Base-by-base conservation (phyloP, 2,113 vertebrate species). In the Eupsittula cactorum region DNA sequence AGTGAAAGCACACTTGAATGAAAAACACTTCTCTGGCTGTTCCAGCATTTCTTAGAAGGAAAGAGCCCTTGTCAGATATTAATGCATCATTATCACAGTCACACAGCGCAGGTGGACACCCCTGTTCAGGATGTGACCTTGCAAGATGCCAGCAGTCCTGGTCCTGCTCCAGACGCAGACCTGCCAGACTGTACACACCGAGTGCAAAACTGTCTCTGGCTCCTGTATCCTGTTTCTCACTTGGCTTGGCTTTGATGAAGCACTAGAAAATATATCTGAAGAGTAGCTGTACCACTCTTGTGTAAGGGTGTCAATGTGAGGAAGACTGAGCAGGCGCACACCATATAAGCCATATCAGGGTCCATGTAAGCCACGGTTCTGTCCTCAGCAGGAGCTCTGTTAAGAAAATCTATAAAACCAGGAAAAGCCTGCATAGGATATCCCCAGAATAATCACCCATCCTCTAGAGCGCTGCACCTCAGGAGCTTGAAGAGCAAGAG, bases 171-270 rank as follows among this genome's bases (percentile, higher is more conserved):
- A 62, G 59, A 62, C 18, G 19, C 90, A 65, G 59, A 65, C 31
- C 41, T 25, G 33, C 18, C 83, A 35, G 28, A 46, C 35, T 67
- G 53, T 46, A 46, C 2, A 2, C 33, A 41, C 7, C 0, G 1
- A 37, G 20, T 7, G 25, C 3, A 7, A 79, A 74, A 57, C 0
- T 19, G 7, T 0, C 64, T n/a, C 78, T 57, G 64, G 59, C 52
- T 64, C 59, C 60, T 31, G 9, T 3, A n/a, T 27, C 35, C n/a
- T 19, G 16, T 14, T 71, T 39, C 55, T 71, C 46, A 23, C 46
- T 28, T 0, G 0, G 46, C 46, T 27, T 0, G 0, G 46, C 50
- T 44, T 57, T 0, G 16, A 79, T 13, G 47, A 68, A 68, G 39
- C 47, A 29, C 68, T 46, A 12, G 16, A 16, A 37, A 62, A 78